Base-by-base conservation (phyloP, 2,888 invertebrate species). In the Melieria picta region DNA sequence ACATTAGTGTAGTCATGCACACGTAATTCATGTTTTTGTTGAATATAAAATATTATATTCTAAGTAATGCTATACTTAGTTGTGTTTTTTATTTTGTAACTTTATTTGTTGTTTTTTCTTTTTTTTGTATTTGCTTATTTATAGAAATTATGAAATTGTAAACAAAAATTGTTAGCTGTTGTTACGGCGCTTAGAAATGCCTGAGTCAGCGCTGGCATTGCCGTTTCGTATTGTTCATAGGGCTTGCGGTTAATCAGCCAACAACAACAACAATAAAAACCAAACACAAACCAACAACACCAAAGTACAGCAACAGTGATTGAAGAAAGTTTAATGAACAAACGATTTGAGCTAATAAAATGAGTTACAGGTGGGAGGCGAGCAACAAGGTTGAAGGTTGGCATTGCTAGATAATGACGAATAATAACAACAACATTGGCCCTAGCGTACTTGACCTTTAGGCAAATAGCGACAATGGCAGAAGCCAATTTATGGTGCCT, bases 1-100 rank as follows among this genome's bases (percentile, higher is more conserved):
- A 61, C 4, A 45, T 63, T 47, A 47, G 16, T 48, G 47, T 48
- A 63, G 48, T 63, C 63, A 63, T 48, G 50, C 47, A 63, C 50
- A 63, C 5, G 46, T 30, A 50, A 48, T 13, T 47, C 63, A 63
- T 50, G 47, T 63, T 63, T 63, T 47, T 50, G 50, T 11, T 63
- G n/a, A n/a, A n/a, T n/a, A n/a, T n/a, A n/a, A n/a, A n/a, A n/a
- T n/a, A n/a, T n/a, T n/a, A n/a, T n/a, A n/a, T n/a, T n/a, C n/a
- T n/a, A n/a, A n/a, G n/a, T n/a, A n/a, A n/a, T n/a, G n/a, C n/a
- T n/a, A n/a, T n/a, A n/a, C n/a, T 52, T 52, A 52, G 11, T 7
- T 52, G 9, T 52, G 50, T 52, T 52, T 7, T 52, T 52, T 52
- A 9, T 6, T 52, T 52, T n/a, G n/a, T 4, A 5, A 52, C 11